These are phyloP conservation scores for Cantharis rufa DNA, from an alignment of 2,888 invertebrate genomes.

Conservation along the genomic window DNA sequence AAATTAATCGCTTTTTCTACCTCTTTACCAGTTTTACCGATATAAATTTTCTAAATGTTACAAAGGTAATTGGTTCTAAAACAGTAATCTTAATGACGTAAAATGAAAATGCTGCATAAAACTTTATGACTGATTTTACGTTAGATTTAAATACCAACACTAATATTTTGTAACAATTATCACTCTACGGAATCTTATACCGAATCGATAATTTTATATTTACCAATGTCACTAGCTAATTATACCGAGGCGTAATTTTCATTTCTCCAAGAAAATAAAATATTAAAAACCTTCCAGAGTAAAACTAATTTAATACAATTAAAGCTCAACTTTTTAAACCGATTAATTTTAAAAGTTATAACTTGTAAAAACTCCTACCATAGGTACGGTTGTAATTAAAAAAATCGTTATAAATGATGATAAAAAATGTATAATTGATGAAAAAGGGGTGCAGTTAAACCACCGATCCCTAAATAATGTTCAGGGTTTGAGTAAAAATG, in stretches of 20 bases:
- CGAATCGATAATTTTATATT: background rate
- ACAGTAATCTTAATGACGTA: background rate
- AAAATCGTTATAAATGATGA: background rate
- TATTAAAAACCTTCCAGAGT: background rate
- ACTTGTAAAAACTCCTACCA: background rate
- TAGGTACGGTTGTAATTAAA: background rate
- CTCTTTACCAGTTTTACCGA: background rate
- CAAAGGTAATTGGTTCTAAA: background rate
- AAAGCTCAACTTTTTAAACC: background rate
- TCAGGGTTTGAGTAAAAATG: background rate
- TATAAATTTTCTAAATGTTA: background rate
- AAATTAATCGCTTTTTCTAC: constrained; percentile 20
- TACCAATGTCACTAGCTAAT: background rate
- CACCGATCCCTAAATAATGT: background rate
- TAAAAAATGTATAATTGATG: background rate
- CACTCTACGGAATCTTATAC: background rate
- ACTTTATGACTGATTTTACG: background rate
- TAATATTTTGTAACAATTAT: background rate
- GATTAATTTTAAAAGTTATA: background rate
- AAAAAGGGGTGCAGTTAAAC: background rate
- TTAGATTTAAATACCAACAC: background rate
- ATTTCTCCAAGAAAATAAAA: background rate
- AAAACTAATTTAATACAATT: background rate
- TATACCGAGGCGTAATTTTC: background rate
- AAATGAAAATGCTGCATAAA: background rate